phyloP scores from a whole-genome alignment of 1,140 invertebrate species.

The Chironomus striatipennis region DNA sequence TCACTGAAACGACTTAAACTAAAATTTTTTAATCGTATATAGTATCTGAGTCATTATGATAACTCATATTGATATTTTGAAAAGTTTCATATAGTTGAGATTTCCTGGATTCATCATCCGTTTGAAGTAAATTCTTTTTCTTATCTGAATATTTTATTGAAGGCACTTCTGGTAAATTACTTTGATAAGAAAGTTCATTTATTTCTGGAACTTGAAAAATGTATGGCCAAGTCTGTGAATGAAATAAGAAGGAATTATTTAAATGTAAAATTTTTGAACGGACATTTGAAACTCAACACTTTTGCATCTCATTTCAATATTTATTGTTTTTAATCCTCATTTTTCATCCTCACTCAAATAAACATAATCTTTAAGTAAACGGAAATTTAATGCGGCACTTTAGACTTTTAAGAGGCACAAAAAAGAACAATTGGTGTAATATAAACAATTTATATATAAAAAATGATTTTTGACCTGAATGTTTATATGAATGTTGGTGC shows the following conservation, averaged over 20 bases:
- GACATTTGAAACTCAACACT: not conserved
- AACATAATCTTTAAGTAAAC: not conserved
- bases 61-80: too few species aligned
- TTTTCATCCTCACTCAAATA: not conserved
- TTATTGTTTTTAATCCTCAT: not conserved
- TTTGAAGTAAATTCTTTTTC: too few species aligned
- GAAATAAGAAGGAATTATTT: not conserved
- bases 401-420: not conserved
- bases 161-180: too few species aligned
- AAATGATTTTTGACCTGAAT: not conserved
- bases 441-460: not conserved
- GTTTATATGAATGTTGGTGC: not conserved
- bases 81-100: too few species aligned
- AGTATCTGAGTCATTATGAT: too few species aligned
- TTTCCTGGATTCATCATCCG: too few species aligned
- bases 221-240: not conserved
- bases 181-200: not conserved
- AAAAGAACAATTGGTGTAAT: not conserved
- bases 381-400: constrained; percentile 17
- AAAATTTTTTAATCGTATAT: too few species aligned
- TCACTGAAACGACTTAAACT: too few species aligned
- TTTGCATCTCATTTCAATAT: not conserved
- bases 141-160: too few species aligned
- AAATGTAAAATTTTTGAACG: not conserved
- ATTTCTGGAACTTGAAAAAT: not conserved